A percentile compares a stretch with the other conserved stretches of the same genome.
These are phyloP conservation scores for Thryonomys swinderianus DNA, from an alignment of 2,113 vertebrate genomes.

Conservation along the genomic window DNA sequence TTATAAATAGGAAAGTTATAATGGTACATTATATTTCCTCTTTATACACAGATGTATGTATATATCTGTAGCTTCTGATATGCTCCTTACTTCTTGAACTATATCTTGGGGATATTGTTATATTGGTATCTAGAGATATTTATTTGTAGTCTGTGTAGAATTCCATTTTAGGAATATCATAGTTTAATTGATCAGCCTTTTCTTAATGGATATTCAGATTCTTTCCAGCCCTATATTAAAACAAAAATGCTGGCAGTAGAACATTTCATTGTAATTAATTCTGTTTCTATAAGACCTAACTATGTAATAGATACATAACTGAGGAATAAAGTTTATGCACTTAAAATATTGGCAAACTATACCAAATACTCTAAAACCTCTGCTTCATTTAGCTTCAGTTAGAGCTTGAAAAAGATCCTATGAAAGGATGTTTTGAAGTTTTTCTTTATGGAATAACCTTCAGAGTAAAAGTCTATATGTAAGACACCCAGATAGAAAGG, in stretches of 20 bases:
- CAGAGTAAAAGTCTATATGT: background rate
- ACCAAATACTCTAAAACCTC: background rate
- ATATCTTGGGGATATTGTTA: background rate
- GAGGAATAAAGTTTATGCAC: background rate
- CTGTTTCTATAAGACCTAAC: background rate
- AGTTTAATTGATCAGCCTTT: background rate
- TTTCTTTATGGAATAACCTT: background rate
- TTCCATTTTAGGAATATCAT: background rate
- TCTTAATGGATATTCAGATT: background rate
- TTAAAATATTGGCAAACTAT: background rate
- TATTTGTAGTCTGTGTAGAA: background rate
- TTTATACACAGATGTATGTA: background rate
- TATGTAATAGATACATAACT: background rate
- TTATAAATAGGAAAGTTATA: background rate
- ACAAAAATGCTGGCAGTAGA: background rate
- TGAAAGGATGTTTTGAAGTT: background rate
- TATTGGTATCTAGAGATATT: background rate
- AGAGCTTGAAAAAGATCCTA: background rate
- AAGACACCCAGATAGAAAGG: background rate
- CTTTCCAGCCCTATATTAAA: background rate
- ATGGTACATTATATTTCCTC: background rate
- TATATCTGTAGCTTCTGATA: background rate
- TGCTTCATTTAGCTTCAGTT: background rate
- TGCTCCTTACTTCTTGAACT: background rate
- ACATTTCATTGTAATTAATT: constrained; percentile 12